Percentiles rank a stretch among this genome's conserved stretches.
Evolutionary conservation across 2,888 invertebrate genomes (phyloP).

Genomic region (Apotomis capreana): DNA sequence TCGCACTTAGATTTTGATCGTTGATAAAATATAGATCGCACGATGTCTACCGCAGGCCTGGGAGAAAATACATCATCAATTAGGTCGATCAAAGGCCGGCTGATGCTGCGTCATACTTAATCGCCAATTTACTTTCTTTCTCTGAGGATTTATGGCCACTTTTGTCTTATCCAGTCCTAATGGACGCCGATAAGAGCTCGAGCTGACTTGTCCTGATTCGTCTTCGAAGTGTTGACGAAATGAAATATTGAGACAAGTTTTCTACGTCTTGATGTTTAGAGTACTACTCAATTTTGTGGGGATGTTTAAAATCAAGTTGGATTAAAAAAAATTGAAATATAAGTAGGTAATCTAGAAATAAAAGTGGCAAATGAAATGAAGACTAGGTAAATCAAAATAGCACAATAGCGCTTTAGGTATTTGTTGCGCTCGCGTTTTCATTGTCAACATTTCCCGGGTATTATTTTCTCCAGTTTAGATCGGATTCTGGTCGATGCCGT

Average conservation of each 20-base stretch:
- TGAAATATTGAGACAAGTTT: slow-evolving; percentile 38
- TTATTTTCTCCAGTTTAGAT: no score
- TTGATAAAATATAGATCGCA: slow-evolving; percentile 80
- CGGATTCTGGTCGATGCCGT: no score
- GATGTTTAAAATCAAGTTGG: no score
- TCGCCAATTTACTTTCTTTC: slow-evolving; percentile 45
- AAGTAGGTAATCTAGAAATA: no score
- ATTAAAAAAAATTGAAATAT: no score
- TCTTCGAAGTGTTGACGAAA: background rate
- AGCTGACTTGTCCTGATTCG: background rate
- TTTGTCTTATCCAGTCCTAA: slow-evolving; percentile 41
- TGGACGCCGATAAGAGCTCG: slow-evolving; percentile 28
- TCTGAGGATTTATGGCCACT: slow-evolving; percentile 41
- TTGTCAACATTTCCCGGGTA: no score
- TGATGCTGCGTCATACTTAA: slow-evolving; percentile 59
- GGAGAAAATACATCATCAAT: slow-evolving; percentile 81
- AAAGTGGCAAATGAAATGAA: no score
- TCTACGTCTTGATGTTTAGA: background rate
- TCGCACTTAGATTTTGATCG: slow-evolving; percentile 73
- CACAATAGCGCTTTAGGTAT: no score
- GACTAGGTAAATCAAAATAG: no score
- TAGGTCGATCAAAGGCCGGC: slow-evolving; percentile 80
- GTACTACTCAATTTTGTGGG: no score
- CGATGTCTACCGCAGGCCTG: slow-evolving; percentile 73
- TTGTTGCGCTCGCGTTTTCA: no score